Base-by-base conservation (phyloP, 2,888 invertebrate species). In the Ormyrus thymus region DNA sequence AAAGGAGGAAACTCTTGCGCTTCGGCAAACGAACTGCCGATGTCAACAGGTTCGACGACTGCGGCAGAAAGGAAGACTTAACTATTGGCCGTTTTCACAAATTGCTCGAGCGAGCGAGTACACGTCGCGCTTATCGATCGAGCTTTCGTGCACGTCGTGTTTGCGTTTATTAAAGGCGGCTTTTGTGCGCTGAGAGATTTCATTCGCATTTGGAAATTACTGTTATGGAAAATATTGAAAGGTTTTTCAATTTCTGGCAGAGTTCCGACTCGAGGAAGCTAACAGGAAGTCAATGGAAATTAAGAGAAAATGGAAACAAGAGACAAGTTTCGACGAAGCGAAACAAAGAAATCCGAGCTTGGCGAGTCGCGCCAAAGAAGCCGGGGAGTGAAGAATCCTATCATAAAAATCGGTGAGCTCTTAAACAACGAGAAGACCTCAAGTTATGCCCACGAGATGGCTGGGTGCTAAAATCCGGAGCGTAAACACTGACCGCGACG, bases 401-500 rank as follows among this genome's bases (percentile, higher is more conserved):
- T 84, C 86, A 82, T 87, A 88, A 88, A 88, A 87, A 88, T 87
- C 79, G 83, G 81, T 84, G 84, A 86, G 84, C 85, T 85, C 85
- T 85, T 84, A 84, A 86, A 72, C 76, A 76, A n/a, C 61, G 82
- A 81, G 75, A 69, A 29, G 83, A 83, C 83, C 83, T 84, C 84
- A 81, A 85, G 85, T 29, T 29, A 29, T 82, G 84, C 82, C 84
- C 83, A 84, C 83, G 81, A 81, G 65, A 58, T 51, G 15, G 48
- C 58, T 65, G 71, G 87, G 87, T 86, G 85, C 84, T 88, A 88
- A 88, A 88, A 86, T 86, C 85, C 84, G 82, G 85, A 84, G 84
- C 86, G 85, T 88, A 87, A 88, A 87, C 85, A 84, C 85, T 87
- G 88, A 88, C 88, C 88, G 86, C 88, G 86, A 85, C 86, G 83